Conservation (phyloP, 2,113 vertebrate genomes). For the Castor canadensis region DNA sequence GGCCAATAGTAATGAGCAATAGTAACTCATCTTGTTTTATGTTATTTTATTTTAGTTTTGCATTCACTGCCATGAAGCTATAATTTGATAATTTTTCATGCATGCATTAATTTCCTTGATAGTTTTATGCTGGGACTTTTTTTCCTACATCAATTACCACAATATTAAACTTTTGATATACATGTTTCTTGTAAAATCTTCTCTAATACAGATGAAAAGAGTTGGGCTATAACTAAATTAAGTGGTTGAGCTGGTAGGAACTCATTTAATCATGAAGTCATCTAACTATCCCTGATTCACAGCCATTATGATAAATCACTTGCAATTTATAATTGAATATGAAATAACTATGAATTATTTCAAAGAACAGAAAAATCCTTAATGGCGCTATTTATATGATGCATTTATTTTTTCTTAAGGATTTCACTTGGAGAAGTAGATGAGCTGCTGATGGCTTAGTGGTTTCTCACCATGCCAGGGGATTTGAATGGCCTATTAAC, state of each 20-base stretch:
- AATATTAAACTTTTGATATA: not conserved
- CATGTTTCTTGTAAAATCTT: not conserved
- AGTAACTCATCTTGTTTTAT: not conserved
- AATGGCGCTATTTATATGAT: conserved; percentile 24
- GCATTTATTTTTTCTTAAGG: conserved; percentile 40
- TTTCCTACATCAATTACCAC: not conserved
- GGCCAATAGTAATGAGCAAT: not conserved
- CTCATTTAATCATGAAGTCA: conserved; percentile 17
- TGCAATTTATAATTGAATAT: conserved; percentile 27
- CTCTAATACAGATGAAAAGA: not conserved
- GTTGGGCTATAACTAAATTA: not conserved
- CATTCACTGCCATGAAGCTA: not conserved
- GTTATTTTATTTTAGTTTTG: not conserved
- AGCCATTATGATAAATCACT: conserved; percentile 9
- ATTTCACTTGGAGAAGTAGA: not conserved
- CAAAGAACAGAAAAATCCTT: not conserved
- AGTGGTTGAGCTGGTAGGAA: not conserved
- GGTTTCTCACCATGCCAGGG: not conserved
- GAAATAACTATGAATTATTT: conserved; percentile 41
- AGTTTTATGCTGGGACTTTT: not conserved
- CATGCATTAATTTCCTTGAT: not conserved
- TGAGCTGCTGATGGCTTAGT: not conserved
- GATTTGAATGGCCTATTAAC: conserved; percentile 33
- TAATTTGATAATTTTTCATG: not conserved
- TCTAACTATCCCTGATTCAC: conserved; percentile 7